These are phyloP conservation scores for Ceuthmochares aereus DNA, from an alignment of 2,113 vertebrate species.

Conservation along the genomic window DNA sequence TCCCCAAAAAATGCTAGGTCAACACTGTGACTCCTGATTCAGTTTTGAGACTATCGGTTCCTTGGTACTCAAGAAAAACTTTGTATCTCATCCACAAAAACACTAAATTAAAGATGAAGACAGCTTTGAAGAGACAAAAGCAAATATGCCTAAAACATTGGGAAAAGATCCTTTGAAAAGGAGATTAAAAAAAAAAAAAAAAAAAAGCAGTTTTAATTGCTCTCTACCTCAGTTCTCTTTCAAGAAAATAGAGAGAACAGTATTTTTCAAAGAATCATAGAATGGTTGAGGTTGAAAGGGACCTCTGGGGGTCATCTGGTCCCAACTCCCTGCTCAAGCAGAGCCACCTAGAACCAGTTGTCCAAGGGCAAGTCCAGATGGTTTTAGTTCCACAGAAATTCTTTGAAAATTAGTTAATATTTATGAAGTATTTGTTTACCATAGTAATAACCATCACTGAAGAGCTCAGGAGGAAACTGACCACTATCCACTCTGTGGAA, in stretches of 20 bases:
- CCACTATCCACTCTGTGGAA: background rate
- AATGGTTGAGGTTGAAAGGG: background rate
- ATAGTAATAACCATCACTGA: conserved; percentile 13
- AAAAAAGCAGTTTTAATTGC: background rate
- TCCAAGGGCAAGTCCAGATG: background rate
- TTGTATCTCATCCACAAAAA: background rate
- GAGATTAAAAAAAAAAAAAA: background rate
- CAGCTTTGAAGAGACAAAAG: background rate
- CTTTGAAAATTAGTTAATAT: conserved; percentile 18
- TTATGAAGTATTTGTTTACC: conserved; percentile 19
- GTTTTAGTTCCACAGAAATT: background rate
- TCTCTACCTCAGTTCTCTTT: background rate
- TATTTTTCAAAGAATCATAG: background rate
- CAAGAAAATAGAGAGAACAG: background rate
- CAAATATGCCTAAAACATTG: background rate
- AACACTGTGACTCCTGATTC: background rate
- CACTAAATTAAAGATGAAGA: background rate
- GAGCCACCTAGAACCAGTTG: background rate
- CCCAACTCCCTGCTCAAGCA: background rate
- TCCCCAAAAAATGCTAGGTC: background rate
- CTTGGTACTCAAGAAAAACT: background rate
- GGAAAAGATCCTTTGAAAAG: background rate
- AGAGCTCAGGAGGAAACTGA: background rate
- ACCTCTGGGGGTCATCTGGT: background rate
- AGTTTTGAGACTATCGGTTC: background rate